Base-by-base conservation (phyloP, 2,888 invertebrate species). In the Chironomus riparius region DNA sequence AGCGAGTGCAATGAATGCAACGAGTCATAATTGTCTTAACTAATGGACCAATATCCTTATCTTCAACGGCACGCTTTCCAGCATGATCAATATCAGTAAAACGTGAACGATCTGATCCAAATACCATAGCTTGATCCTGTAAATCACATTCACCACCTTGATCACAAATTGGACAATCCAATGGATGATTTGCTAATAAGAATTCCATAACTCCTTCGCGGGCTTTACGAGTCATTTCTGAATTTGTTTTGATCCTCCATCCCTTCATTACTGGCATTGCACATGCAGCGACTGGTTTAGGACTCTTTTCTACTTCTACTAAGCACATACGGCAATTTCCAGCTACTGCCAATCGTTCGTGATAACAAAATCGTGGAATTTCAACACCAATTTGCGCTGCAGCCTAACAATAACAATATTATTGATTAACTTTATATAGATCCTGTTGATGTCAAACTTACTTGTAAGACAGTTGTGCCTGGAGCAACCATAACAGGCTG, bases 201-300 rank as follows among this genome's bases (percentile, higher is more conserved):
- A 99, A 99, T 85, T 99, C 99, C 99, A 99, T 99, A 0, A 99
- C 98, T 79, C 98, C 94, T 82, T 89, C 91, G 76, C 91, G 85
- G 83, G 76, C 76, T 50, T 28, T 86, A 61, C 82, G 83, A 0
- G 85, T 76, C 76, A 76, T 76, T 38, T 76, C 76, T 56, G 76
- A 76, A 83, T 99, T 94, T 21, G 99, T 99, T 84, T 98, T 98
- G 21, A 99, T 91, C 79, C 93, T 89, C 99, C 95, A 96, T n/a
- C 98, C 99, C 85, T 98, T 98, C 98, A 99, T 97, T 0, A 99
- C 98, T 0, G 99, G 99, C 98, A 99, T 99, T 13, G 99, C 99
- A 84, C 99, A 99, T 0, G 98, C 97, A 7, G 99, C 99, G 0
- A 97, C 94, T 0, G 98, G 98, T 87, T 99, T 97, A 1, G 97